Base-by-base conservation (phyloP, 2,888 invertebrate genomes). In the Lydus trimaculatus region DNA sequence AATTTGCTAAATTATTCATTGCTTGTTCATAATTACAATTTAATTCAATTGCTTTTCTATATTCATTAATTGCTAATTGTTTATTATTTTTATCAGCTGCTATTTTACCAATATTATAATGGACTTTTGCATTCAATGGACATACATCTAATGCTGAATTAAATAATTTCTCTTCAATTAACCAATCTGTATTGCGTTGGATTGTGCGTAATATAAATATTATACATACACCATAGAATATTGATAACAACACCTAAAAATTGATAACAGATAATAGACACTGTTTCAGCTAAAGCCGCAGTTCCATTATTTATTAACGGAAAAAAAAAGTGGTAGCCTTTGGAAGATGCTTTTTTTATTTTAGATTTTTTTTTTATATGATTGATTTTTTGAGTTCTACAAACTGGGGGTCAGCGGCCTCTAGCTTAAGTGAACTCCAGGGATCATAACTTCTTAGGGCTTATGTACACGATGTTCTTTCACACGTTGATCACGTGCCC, bases 51-150 rank as follows among this genome's bases (percentile, higher is more conserved):
- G 85, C 85, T 71, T 75, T 81, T 73, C 91, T 91, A 84, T 98
- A 98, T 82, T 94, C 92, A 31, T 86, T 78, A 65, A 96, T 88
- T 0, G 98, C 97, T 76, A 90, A 87, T 17, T 87, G 84, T 58
- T 87, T 87, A 70, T 93, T 87, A 8, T 93, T 91, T 36, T 87
- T 86, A 78, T 96, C 96, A 0, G 93, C 94, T 15, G 94, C 91
- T 69, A 92, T 90, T 84, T 97, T 97, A 0, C 94, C 98, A 64
- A 98, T 91, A 84, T 99, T 99, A 82, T 98, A 99, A 77, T 89
- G 92, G 4, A 94, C 94, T 89, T 98, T 99, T 23, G 98, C 98
- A 87, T 98, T 98, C 60, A 92, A 87, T 0, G 98, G 97, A 82
- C 98, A 99, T 17, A 98, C 95, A 28, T 87, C 82, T n/a, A 94